phyloP scores from a whole-genome alignment of 2,113 vertebrate genomes.

The Atractosteus spatula region DNA sequence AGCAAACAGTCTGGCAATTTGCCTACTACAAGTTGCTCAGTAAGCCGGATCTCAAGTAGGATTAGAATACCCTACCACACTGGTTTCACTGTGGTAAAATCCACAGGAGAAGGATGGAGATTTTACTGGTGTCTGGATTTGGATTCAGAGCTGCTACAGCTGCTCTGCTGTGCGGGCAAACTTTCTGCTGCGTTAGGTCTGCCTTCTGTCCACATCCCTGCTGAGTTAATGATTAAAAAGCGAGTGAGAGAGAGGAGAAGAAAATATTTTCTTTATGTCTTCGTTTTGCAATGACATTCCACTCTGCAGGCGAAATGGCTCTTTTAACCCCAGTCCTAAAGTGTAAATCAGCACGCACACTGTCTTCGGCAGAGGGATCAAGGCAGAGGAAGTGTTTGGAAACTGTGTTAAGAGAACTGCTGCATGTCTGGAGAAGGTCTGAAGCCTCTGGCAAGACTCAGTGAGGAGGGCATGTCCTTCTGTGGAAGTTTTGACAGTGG shows the following conservation, averaged over 20 bases:
- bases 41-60: too few species aligned
- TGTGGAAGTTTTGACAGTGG: not conserved
- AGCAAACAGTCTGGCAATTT: too few species aligned
- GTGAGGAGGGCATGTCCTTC: not conserved
- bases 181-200: constrained; percentile 61
- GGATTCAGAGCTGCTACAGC: constrained; percentile 45
- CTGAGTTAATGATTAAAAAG: constrained; percentile 45
- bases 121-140: not conserved
- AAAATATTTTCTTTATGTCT: constrained; percentile 22
- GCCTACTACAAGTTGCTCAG: too few species aligned
- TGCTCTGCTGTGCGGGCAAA: constrained; percentile 59
- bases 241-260: constrained; percentile 36
- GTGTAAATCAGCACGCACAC: not conserved
- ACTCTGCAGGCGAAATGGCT: not conserved
- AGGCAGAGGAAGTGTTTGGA: not conserved
- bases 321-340: not conserved
- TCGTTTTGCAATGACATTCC: not conserved
- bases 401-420: constrained; percentile 3
- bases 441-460: not conserved
- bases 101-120: too few species aligned
- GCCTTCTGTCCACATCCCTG: constrained; percentile 58
- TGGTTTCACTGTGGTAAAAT: too few species aligned
- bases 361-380: too few species aligned
- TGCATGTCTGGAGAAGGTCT: not conserved
- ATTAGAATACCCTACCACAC: too few species aligned